Evolutionary conservation across 35 echinoderm and acorn worm genomes (phyloP), one percentile per base, ranked within the genome.

Genomic region (Ophiothrix spiculata): DNA sequence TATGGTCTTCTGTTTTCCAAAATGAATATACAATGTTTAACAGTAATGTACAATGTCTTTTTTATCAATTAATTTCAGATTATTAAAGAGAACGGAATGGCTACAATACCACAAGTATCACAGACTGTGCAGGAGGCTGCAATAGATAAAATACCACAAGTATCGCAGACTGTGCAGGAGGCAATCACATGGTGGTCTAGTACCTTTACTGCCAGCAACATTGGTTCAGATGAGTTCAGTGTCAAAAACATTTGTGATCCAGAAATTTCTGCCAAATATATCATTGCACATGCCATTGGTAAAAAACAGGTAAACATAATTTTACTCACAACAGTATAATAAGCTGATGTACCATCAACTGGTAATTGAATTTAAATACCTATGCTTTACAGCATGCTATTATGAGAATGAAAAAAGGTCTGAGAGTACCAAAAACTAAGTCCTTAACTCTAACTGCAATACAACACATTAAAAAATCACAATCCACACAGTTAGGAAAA

Each of bases 201-300:
- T 6, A 6, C 6, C 6, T 49, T 49, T 49, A 49, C 19, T 49
- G 42, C 42, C 19, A 49, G 42, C 6, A 49, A 49, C 54, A 80
- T 95, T 34, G 79, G 88, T 54, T n/a, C n/a, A n/a, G n/a, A 49
- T 6, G 6, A 49, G 42, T 49, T 49, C 19, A 49, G 6, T 49
- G 42, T 19, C 19, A 49, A 19, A 19, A 49, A 49, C 54, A 80
- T 95, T 34, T 80, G 88, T 54, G 93, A 95, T 35, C 28, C 88
- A 36, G 85, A 64, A 36, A 35, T 89, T 0, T 87, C 85, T 21
- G 88, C 85, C 2, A 42, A 95, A 49, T 78, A 49, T 39, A 91
- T 95, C 74, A 78, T 95, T 75, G 84, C 85, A 14, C 88, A 95
- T 56, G 88, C 36, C 15, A 39, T 91, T 0, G 81, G 84, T 41